Percentiles rank a stretch among this genome's conserved stretches.
phyloP scores from a whole-genome alignment of 2,888 invertebrate species.

The Cheilosia vernalis region DNA sequence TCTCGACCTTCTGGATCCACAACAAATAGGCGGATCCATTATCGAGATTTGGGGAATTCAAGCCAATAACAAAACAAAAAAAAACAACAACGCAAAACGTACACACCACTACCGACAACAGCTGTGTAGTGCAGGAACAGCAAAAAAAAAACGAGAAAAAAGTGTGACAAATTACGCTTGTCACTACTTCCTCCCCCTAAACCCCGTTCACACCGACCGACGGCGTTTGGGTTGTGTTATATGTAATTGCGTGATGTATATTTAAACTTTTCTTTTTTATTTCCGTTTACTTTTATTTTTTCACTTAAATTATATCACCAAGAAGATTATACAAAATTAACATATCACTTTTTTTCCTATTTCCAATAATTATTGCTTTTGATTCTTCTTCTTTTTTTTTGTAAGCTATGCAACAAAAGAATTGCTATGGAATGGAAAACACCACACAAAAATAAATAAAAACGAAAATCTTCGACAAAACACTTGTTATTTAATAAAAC shows the following conservation, averaged over 20 bases:
- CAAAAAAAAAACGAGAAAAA: slow-evolving; percentile 22
- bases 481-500: slow-evolving; percentile 16
- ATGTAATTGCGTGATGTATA: slow-evolving; percentile 15
- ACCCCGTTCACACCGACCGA: slow-evolving; percentile 23
- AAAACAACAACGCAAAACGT: neutral
- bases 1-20: slow-evolving; percentile 81
- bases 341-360: slow-evolving; percentile 48
- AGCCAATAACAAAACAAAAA: neutral
- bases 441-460: slow-evolving; percentile 15
- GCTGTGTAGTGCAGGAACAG: slow-evolving; percentile 8
- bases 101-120: slow-evolving; percentile 42
- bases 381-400: slow-evolving; percentile 14
- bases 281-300: slow-evolving; percentile 18
- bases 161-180: slow-evolving; percentile 59
- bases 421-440: neutral
- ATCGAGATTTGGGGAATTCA: slow-evolving; percentile 70
- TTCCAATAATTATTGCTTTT: slow-evolving; percentile 14
- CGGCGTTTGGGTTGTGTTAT: slow-evolving; percentile 25
- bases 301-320: slow-evolving; percentile 66
- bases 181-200: slow-evolving; percentile 48
- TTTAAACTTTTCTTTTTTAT: slow-evolving; percentile 16
- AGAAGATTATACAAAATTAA: slow-evolving; percentile 49
- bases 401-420: slow-evolving; percentile 7
- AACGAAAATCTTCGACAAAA: slow-evolving; percentile 26
- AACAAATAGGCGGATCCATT: slow-evolving; percentile 82